Evolutionary conservation across 2,888 invertebrate species (phyloP), one percentile per base, ranked within the genome.

Genomic region (Lasius platythorax): DNA sequence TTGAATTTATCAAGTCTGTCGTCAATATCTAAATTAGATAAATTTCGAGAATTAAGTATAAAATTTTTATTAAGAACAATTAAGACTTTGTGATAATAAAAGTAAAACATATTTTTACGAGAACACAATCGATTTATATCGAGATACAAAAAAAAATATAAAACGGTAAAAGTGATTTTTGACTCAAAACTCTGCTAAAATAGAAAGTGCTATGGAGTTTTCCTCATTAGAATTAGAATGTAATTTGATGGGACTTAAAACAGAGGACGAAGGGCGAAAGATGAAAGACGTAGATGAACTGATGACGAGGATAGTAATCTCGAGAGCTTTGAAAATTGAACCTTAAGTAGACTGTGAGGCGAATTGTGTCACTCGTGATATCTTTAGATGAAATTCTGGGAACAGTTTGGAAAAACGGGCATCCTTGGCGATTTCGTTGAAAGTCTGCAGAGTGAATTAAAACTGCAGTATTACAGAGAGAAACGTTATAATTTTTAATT

Each of bases 261-360:
- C 61, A 67, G 53, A 83, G 58, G 56, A n/a, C 37, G 40, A 82
- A 83, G 58, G 56, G 18, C 37, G 40, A 82, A 33, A 46, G 66
- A 66, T 12, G 64, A 74, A 66, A 66, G 67, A 9, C 37, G 61
- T 61, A 75, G 73, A 73, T 37, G 61, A 18, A 63, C 73, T 68
- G 74, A 83, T 63, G 53, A 56, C 76, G 66, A 85, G 72, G 70
- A 53, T 53, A 58, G 53, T 66, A 84, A 81, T 75, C 75, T 73
- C 81, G 50, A 66, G 75, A 85, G 84, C 86, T 67, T 75, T 87
- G 83, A 84, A 87, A 87, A 90, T 87, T 87, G 85, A 85, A 87
- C 79, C 74, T 90, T 90, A 90, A 88, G 79, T 79, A 82, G 72
- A 75, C 68, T 75, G 23, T 23, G 78, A 87, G 68, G 72, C 33